Conservation (phyloP, 2,113 vertebrate species). For the Psettodes erumei region DNA sequence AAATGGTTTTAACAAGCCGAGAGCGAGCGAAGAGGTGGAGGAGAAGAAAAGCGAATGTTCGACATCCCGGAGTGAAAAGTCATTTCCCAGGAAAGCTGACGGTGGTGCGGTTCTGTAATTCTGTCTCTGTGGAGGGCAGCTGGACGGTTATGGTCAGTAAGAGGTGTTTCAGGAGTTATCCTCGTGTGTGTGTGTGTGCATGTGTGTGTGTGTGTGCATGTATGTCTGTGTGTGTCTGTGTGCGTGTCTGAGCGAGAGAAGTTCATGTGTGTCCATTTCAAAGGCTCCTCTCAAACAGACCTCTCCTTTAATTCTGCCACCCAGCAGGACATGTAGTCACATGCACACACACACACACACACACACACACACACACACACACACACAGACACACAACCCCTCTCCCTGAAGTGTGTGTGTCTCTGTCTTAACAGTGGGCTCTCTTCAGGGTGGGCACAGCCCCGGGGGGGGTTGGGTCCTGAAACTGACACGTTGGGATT, state of each 20-base stretch:
- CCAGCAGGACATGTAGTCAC: slow-evolving; percentile 56
- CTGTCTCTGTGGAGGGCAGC: slow-evolving; percentile 21
- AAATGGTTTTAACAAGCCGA: neutral
- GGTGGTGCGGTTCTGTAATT: neutral
- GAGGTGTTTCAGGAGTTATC: slow-evolving; percentile 33
- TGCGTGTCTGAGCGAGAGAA: slow-evolving; percentile 45
- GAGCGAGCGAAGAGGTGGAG: neutral
- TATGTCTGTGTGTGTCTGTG: slow-evolving; percentile 38
- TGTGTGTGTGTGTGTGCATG: slow-evolving; percentile 40
- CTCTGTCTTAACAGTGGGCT: slow-evolving; percentile 61
- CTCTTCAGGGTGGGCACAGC: slow-evolving; percentile 52
- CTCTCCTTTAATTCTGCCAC: slow-evolving; percentile 69
- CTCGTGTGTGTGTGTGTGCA: slow-evolving; percentile 29
- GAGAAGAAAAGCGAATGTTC: neutral
- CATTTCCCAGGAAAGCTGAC: neutral
- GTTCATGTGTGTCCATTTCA: slow-evolving; percentile 73
- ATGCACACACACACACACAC: slow-evolving; percentile 1
- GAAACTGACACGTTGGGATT: slow-evolving; percentile 51
- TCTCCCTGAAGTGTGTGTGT: slow-evolving; percentile 64
- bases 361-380: slow-evolving; percentile 34
- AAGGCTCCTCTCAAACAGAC: slow-evolving; percentile 72
- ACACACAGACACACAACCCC: slow-evolving; percentile 25
- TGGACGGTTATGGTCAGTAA: slow-evolving; percentile 63
- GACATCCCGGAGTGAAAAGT: neutral
- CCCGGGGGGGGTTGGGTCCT: slow-evolving; percentile 20